Base-by-base conservation (phyloP, 2,113 vertebrate species). In the Xenopus tropicalis region DNA sequence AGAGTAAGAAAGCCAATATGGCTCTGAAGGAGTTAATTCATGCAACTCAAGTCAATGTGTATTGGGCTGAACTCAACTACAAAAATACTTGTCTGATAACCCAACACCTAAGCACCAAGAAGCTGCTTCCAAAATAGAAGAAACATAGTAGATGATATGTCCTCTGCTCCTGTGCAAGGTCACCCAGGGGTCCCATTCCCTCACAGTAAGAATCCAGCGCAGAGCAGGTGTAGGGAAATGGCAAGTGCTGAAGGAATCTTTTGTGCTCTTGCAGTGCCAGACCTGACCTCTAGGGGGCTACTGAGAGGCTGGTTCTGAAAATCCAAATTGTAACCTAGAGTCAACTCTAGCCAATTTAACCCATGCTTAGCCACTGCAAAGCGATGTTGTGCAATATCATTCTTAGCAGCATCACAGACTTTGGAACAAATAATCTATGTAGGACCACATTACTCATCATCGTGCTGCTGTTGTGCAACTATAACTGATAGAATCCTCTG, bases 301-400 rank as follows among this genome's bases (percentile, higher is more conserved):
- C 66, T 61, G n/a, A 75, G 14, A 62, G 66, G 29, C 21, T 63
- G 73, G 58, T 67, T 56, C 58, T 69, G 73, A 76, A 74, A 61
- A 74, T 67, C 57, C n/a, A 29, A 54, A 54, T 17, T 54, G 9
- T 54, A 54, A 54, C 52, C 52, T 17, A 54, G 19, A 17, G 16
- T 56, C 70, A 25, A 66, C 48, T 61, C 70, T 56, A 13, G 0
- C 0, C 65, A 52, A 77, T 4, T 61, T 69, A 78, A 66, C 25
- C 23, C 69, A 65, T 21, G 57, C 74, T 75, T 77, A 56, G 70
- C 21, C 19, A 56, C 37, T 66, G 20, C 37, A 57, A 14, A 17
- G 46, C 24, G 25, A 64, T 17, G 22, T 14, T 25, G 19, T 29
- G 29, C 13, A 48, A 48, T 48, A 48, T 3, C 46, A 48, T 11